Evolutionary conservation across 2,888 invertebrate genomes (phyloP).

Genomic region (Anorthoa munda): DNA sequence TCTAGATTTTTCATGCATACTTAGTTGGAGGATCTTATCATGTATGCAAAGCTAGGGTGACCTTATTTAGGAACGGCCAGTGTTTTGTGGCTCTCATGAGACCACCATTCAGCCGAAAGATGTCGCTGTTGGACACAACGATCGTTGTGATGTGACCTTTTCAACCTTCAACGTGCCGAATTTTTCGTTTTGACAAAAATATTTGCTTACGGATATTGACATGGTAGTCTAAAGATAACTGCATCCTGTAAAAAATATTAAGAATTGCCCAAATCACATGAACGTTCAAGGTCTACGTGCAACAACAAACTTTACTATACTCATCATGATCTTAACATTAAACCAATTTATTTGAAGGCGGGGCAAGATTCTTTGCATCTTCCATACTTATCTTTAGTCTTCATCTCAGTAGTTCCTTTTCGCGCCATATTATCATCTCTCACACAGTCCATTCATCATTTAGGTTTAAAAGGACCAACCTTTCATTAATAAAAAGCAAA

Average conservation of each 20-base stretch:
- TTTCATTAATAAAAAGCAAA: neutral
- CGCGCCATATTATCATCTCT: neutral
- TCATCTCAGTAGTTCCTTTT: too few species aligned
- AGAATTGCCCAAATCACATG: neutral
- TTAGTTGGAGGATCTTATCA: neutral
- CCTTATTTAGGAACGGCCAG: neutral
- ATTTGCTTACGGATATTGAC: slow-evolving; percentile 11
- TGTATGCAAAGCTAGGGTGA: neutral
- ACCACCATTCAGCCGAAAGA: neutral
- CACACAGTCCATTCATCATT: neutral
- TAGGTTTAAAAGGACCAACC: neutral
- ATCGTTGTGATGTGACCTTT: neutral
- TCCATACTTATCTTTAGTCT: too few species aligned
- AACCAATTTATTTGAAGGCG: too few species aligned
- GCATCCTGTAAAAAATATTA: slow-evolving; percentile 7
- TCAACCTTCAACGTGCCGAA: neutral
- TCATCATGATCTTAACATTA: neutral
- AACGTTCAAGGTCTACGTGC: neutral
- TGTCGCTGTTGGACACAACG: neutral
- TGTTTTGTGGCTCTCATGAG: neutral
- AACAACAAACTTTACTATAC: neutral
- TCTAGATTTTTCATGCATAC: slow-evolving; percentile 25
- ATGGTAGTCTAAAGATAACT: neutral
- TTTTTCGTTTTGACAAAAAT: slow-evolving; percentile 1
- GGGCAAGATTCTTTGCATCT: too few species aligned